Evolutionary conservation across 2,888 invertebrate genomes (phyloP), one percentile per base, ranked within the genome.

Genomic region (Loripinus fragilis): DNA sequence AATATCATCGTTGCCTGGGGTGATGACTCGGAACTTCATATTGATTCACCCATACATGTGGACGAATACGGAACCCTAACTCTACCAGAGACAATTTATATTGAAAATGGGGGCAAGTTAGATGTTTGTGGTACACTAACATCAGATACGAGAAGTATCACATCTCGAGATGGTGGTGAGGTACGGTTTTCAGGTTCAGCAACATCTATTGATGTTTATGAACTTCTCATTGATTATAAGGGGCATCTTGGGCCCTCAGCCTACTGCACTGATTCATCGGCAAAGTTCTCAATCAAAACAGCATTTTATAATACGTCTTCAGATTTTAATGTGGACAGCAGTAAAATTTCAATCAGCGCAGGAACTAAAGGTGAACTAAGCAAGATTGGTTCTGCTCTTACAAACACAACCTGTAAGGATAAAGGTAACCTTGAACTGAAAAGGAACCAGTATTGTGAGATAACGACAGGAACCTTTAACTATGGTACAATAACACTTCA

Each of bases 41-140:
- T 88, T 12, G 64, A 74, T 25, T 74, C 75, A 38, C 78, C 86
- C 15, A 52, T 89, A 10, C 72, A 75, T 76, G 85, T 89, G 10
- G 64, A 70, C 5, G 60, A 85, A 15, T 65, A 70, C 25, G 89
- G 86, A 0, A 41, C 81, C 25, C 42, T 89, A 20, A 86, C 86
- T 28, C 71, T 88, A 1, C 89, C 89, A 1, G 79, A 82, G 28
- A 71, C 38, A 50, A 83, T 85, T 5, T 80, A 81, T 3, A 67
- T 89, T 17, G 80, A 81, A n/a, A 82, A 83, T 64, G 77, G 78
- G 25, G 74, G 76, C 23, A 69, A 69, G 5, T 71, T 89, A 1
- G 85, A 87, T 41, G 67, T 89, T 1, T 89, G 89, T 81, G 89
- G 89, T 41, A 70, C 71, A 0, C 60, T 89, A 60, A 74, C 85